A percentile compares a stretch with the other conserved stretches of the same genome.
phyloP scores from a whole-genome alignment of 2,888 invertebrate species.

The Apantesis nais region DNA sequence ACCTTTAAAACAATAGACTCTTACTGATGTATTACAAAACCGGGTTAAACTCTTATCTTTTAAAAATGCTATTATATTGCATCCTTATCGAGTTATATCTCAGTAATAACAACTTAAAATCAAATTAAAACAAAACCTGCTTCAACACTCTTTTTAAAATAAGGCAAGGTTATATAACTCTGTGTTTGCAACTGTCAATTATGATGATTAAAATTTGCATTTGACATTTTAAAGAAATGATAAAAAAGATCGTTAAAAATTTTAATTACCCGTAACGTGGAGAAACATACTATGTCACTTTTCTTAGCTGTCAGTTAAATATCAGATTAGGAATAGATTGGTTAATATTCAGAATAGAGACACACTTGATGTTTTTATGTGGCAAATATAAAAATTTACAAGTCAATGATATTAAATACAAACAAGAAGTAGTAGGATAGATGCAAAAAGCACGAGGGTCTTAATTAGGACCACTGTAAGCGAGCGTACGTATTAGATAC shows the following conservation, averaged over 20 bases:
- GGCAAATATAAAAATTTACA: not conserved
- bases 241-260: not conserved
- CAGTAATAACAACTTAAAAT: conserved; percentile 32
- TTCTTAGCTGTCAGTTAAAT: not conserved
- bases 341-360: not conserved
- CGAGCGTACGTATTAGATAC: too few relatives aligned
- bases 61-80: conserved; percentile 7
- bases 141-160: not conserved
- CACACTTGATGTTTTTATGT: not conserved
- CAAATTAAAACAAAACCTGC: conserved; percentile 12
- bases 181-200: not conserved
- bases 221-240: not conserved
- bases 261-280: too few relatives aligned
- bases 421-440: too few relatives aligned
- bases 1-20: conserved; percentile 17
- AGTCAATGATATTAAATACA: too few relatives aligned
- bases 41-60: conserved; percentile 10
- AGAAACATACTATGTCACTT: too few relatives aligned
- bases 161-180: not conserved
- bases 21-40: conserved; percentile 5
- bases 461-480: too few relatives aligned
- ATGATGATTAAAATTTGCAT: not conserved
- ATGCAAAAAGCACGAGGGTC: too few relatives aligned
- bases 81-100: conserved; percentile 22
- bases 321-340: not conserved